Evolutionary conservation across 1,140 invertebrate species (phyloP), one percentile per base, ranked within the genome.

Genomic region (Drosophila ambigua): DNA sequence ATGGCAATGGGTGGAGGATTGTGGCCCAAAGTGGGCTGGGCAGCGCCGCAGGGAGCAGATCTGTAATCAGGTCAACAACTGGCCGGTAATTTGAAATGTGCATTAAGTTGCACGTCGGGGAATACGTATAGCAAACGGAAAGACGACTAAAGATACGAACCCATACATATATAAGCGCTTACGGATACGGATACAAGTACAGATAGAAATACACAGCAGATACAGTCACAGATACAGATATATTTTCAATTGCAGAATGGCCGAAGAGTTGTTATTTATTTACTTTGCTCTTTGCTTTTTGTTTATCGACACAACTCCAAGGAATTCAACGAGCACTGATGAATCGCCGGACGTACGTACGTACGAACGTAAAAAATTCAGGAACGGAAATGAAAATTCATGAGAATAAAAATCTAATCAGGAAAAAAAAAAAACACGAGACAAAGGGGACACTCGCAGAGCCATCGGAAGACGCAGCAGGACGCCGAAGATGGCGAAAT

Each of bases 331-430:
- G 71, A 58, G 52, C 57, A 62, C 8, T 63, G 69, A 57, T 64
- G 61, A 66, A 72, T 48, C 51, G 39, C 58, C 58, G 44, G 59
- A 69, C 45, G 35, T 65, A 58, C 24, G 35, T 54, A 41, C 31
- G 23, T 24, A 55, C 63, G 51, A 52, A 55, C 23, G 23, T 67
- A 60, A 78, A 74, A 77, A 74, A 82, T 82, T 65, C 55, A 71
- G 46, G 31, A 75, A 66, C 74, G 79, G 79, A 82, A 82, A 82
- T 82, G 79, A 82, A 82, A 82, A 82, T 82, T 82, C 79, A 82
- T 82, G 79, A 74, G 69, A 57, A 82, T 78, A 82, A 82, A 82
- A 82, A 74, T 82, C 79, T 82, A 82, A 82, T 82, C 79, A 78
- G 53, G 53, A 72, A 66, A 72, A 76, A 80, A 76, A 80, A 72